Evolutionary conservation across 2,113 vertebrate genomes (phyloP), one percentile per base, ranked within the genome.

Genomic region (Brienomyrus longianalis): DNA sequence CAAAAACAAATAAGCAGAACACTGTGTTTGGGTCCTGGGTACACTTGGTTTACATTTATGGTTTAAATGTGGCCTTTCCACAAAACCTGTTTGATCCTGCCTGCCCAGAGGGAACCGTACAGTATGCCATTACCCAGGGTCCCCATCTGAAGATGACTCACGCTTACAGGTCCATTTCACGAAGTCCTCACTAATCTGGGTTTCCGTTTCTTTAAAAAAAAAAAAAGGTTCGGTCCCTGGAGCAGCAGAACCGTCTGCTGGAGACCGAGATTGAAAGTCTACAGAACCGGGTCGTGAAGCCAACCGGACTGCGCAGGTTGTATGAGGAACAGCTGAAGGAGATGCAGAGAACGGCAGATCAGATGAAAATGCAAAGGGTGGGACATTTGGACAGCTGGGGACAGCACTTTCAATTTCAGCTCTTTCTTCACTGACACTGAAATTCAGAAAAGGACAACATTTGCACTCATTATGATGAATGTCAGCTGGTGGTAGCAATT

Each of bases 251-350:
- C 91, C 91, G 90, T 3, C 90, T 94, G 11, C 80, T 95, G 87
- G 93, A 96, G 91, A 43, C 92, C 2, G 94, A 95, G 93, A 95
- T 93, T 5, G 90, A 94, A 47, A 92, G 93, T 87, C 94, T 95
- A 59, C 91, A 93, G 54, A 93, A 93, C 91, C 93, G 94, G 19
- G 94, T 19, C 89, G 77, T 93, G 39, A 94, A 91, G 85, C 91
- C 95, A 3, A 91, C 94, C n/a, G 93, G 94, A 88, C 90, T 95
- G 77, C 93, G 92, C 74, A 90, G 91, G 35, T 89, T 96, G 31
- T 94, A 96, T n/a, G 93, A 95, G 92, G 94, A 96, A 21, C 93
- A 95, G 87, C 93, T 96, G 90, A 93, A 50, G 91, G 95, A 95
- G 88, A 91, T 96, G 91, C 93, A 88, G 89, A 96, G 92, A 90